Base-by-base conservation (phyloP, 1,140 invertebrate species). In the Metopolophium dirhodum region DNA sequence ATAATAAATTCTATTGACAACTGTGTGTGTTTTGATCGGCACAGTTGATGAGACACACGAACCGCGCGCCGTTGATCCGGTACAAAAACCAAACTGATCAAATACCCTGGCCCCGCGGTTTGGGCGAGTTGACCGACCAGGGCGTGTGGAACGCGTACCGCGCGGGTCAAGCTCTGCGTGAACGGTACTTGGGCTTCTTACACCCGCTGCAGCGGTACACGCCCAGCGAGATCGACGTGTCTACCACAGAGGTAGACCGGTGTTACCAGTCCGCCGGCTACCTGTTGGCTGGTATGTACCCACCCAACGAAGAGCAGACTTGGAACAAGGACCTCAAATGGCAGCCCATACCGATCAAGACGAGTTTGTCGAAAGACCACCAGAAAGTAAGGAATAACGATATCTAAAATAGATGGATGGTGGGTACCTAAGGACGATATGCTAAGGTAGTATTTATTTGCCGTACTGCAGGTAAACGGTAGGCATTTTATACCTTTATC, bases 111-210 rank as follows among this genome's bases (percentile, higher is more conserved):
- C 96, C 97, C 8, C 96, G 96, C 26, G 97, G 96, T 94, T 97
- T 97, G 95, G 97, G 97, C 22, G 96, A 98, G 94, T 95, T 99
- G 37, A 98, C 98, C 1, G 97, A 97, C 95, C 54, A 92, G 49
- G 93, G 93, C 6, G 92, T 92, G 57, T 86, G 85, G 85, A 94
- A 92, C 18, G 86, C 86, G 49, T 93, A 91, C 37, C 45, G 35
- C 1, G 85, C 68, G 26, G 93, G 93, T 22, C 83, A 94, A 93
- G 41, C 47, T 11, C 85, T 94, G 51, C 83, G 93, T 7, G 90
- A 94, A 85, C 37, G 93, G 45, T 94, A 94, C 90, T 23, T 86
- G 14, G 47, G 85, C 0, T 94, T 94, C 22, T 82, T 94, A 26
- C 77, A 93, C 41, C 91, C 91, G 2, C n/a, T 83, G 22, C n/a